A percentile compares a stretch with the other conserved stretches of the same genome.
These are phyloP conservation scores for Holothuria glaberrima DNA, from an alignment of 35 echinoderm and acorn worm species.

Conservation along the genomic window DNA sequence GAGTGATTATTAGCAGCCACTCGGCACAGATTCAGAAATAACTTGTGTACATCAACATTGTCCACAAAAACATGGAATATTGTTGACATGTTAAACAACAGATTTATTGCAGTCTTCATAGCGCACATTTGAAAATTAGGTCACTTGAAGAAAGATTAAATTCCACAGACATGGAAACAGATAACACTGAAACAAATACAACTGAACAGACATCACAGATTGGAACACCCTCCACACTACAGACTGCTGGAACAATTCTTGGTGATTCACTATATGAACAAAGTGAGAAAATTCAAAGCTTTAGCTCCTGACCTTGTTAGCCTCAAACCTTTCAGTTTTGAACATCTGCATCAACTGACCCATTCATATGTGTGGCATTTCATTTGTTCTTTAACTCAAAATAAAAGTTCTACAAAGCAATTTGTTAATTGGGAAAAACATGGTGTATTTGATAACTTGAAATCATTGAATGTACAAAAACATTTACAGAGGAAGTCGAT, in stretches of 20 bases:
- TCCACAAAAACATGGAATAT: too few species aligned
- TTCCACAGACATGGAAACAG: too few species aligned
- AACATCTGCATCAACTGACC: neutral
- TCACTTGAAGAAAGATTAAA: too few species aligned
- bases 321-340: conserved; percentile 9
- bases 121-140: too few species aligned
- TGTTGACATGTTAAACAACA: too few species aligned
- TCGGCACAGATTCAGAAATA: too few species aligned
- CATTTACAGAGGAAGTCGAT: conserved; percentile 2
- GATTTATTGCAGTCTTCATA: too few species aligned
- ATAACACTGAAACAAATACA: too few species aligned
- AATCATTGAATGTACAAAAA: neutral
- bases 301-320: neutral
- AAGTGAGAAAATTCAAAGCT: neutral
- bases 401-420: neutral
- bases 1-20: too few species aligned
- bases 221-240: conserved; percentile 1
- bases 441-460: neutral
- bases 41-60: too few species aligned
- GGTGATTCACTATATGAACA: neutral
- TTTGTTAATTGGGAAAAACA: too few species aligned
- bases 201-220: neutral
- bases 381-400: too few species aligned
- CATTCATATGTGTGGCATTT: neutral
- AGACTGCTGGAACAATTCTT: conserved; percentile 12